Conservation (phyloP, 2,888 invertebrate genomes). For the Parnassius smintheus region DNA sequence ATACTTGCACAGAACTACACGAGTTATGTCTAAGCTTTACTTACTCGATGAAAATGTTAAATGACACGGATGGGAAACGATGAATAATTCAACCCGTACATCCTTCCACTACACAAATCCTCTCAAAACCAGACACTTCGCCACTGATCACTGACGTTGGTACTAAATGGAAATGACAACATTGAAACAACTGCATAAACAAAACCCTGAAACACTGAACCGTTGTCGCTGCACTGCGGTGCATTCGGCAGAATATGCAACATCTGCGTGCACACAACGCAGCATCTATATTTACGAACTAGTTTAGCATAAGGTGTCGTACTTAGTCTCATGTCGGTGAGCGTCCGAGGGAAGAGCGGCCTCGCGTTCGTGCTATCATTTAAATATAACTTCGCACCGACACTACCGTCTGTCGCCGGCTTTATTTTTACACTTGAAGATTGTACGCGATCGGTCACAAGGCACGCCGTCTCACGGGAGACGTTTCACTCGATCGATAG, state of each 20-base stretch:
- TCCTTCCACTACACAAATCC: slow-evolving; percentile 52
- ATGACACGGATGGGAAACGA: slow-evolving; percentile 57
- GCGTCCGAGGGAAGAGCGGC: slow-evolving; percentile 62
- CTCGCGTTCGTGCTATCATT: slow-evolving; percentile 73
- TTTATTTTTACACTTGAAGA: slow-evolving; percentile 76
- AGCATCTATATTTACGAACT: slow-evolving; percentile 43
- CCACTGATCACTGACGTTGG: slow-evolving; percentile 32
- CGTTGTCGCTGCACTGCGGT: slow-evolving; percentile 31
- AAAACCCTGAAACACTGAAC: slow-evolving; percentile 24
- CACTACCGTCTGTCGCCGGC: slow-evolving; percentile 74
- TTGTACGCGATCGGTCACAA: slow-evolving; percentile 59
- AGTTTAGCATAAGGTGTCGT: slow-evolving; percentile 61
- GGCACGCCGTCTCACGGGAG: slow-evolving; percentile 52
- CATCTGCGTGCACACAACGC: slow-evolving; percentile 33
- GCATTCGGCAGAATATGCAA: slow-evolving; percentile 41
- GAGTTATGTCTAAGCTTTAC: slow-evolving; percentile 26
- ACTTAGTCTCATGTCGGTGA: slow-evolving; percentile 76
- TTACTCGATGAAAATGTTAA: slow-evolving; percentile 38
- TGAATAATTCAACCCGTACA: slow-evolving; percentile 53
- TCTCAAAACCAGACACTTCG: slow-evolving; percentile 42
- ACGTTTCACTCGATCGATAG: slow-evolving; percentile 42
- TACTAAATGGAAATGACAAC: slow-evolving; percentile 13
- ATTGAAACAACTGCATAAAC: background rate
- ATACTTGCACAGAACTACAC: slow-evolving; percentile 14
- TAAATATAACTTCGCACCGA: slow-evolving; percentile 73